Evolutionary conservation across 2,113 vertebrate genomes (phyloP).

Genomic region (Tapirus terrestris): DNA sequence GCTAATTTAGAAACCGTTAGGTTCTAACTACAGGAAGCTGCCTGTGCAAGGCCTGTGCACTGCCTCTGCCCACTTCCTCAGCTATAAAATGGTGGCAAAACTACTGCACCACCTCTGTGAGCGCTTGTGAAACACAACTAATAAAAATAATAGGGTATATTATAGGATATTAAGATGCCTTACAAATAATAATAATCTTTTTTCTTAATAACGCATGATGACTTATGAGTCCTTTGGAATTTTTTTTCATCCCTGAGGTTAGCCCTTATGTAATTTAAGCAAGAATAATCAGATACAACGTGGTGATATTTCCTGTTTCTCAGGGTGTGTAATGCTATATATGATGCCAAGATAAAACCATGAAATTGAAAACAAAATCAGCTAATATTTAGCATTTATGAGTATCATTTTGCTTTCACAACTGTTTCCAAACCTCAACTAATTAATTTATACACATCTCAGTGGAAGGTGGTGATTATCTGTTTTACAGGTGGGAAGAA

Average conservation of each 20-base stretch:
- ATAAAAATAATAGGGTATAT: conserved; percentile 33
- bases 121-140: not conserved
- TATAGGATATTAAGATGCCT: conserved; percentile 40
- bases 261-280: conserved; percentile 57
- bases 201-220: conserved; percentile 56
- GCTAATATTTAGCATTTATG: conserved; percentile 39
- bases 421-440: conserved; percentile 51
- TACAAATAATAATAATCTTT: conserved; percentile 23
- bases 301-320: conserved; percentile 53
- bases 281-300: conserved; percentile 59
- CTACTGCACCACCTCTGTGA: not conserved
- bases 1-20: conserved; percentile 8
- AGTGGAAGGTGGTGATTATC: conserved; percentile 16
- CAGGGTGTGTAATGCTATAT: conserved; percentile 15
- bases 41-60: not conserved
- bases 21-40: conserved; percentile 4
- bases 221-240: conserved; percentile 36
- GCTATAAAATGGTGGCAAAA: not conserved
- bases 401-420: conserved; percentile 49
- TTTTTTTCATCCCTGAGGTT: conserved; percentile 48
- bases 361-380: conserved; percentile 35
- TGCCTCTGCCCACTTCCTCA: not conserved
- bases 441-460: conserved; percentile 56
- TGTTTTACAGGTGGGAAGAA: conserved; percentile 50
- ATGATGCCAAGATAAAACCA: not conserved